Conservation (phyloP, 1,140 invertebrate species). For the Laodelphax striatellus region DNA sequence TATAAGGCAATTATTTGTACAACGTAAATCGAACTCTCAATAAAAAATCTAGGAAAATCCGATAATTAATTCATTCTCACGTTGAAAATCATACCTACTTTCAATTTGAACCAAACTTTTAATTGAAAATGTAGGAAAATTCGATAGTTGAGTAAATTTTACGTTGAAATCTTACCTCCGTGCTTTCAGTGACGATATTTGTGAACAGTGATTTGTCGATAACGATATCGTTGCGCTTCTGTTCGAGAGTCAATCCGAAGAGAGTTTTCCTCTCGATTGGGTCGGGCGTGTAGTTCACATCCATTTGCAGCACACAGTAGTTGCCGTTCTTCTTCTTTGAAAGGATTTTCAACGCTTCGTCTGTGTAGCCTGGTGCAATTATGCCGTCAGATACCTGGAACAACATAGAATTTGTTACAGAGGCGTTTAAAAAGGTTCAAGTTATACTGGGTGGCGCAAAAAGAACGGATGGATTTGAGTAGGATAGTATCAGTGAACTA, state of each 20-base stretch:
- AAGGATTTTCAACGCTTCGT: conserved; percentile 75
- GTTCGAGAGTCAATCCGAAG: conserved; percentile 86
- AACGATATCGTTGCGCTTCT: conserved; percentile 79
- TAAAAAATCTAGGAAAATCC: no score
- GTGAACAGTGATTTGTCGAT: conserved; percentile 69
- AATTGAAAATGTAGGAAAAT: no score
- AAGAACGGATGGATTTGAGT: no score
- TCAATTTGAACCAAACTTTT: no score
- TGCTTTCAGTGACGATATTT: conserved; percentile 71
- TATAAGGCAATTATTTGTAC: no score
- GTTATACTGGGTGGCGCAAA: no score
- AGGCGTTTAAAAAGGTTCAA: no score
- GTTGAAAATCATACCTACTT: no score
- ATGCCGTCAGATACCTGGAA: conserved; percentile 85
- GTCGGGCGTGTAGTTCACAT: conserved; percentile 71
- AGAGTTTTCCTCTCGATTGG: conserved; percentile 74
- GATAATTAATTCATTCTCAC: no score
- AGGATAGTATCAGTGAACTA: no score
- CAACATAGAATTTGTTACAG: not conserved
- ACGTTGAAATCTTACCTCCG: conserved; percentile 33
- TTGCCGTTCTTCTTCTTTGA: conserved; percentile 91
- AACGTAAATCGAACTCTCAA: no score
- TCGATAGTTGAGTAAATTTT: no score
- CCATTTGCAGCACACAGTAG: conserved; percentile 92
- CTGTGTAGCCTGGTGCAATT: conserved; percentile 81